These are phyloP conservation scores for Standfussiana lucernea DNA, from an alignment of 2,888 invertebrate species.

Conservation along the genomic window DNA sequence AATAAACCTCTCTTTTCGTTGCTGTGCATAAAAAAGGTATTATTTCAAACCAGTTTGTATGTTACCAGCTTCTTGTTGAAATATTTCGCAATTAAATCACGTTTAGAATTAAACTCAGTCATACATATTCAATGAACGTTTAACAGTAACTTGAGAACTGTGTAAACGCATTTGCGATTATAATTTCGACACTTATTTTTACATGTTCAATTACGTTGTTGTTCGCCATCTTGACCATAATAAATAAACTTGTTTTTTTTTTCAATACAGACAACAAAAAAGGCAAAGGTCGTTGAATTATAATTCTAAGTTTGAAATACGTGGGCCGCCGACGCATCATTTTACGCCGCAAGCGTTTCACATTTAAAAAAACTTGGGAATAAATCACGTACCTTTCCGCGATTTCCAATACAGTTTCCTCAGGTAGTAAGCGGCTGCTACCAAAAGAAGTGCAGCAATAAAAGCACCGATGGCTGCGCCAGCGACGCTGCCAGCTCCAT, in stretches of 20 bases:
- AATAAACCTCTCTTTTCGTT: slow-evolving; percentile 46
- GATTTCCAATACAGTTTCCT: slow-evolving; percentile 92
- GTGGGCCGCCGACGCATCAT: slow-evolving; percentile 57
- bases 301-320: slow-evolving; percentile 52
- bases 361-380: slow-evolving; percentile 34
- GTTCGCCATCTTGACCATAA: slow-evolving; percentile 23
- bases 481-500: slow-evolving; percentile 93
- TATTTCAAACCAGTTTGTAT: slow-evolving; percentile 60
- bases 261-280: slow-evolving; percentile 22
- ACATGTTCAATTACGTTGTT: slow-evolving; percentile 12
- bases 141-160: slow-evolving; percentile 64
- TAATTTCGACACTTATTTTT: slow-evolving; percentile 40
- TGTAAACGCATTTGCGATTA: slow-evolving; percentile 43
- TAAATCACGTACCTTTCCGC: slow-evolving; percentile 87
- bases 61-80: slow-evolving; percentile 59
- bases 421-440: slow-evolving; percentile 90
- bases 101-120: slow-evolving; percentile 62
- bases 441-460: slow-evolving; percentile 91
- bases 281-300: slow-evolving; percentile 48
- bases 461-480: slow-evolving; percentile 94
- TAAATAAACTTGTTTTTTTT: slow-evolving; percentile 14
- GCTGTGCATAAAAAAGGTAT: slow-evolving; percentile 46
- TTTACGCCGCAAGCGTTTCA: slow-evolving; percentile 31
- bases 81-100: slow-evolving; percentile 69
- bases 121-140: slow-evolving; percentile 66